A percentile compares a stretch with the other conserved stretches of the same genome.
These are phyloP conservation scores for Bhutanitis thaidina DNA, from an alignment of 2,888 invertebrate genomes.

Conservation along the genomic window DNA sequence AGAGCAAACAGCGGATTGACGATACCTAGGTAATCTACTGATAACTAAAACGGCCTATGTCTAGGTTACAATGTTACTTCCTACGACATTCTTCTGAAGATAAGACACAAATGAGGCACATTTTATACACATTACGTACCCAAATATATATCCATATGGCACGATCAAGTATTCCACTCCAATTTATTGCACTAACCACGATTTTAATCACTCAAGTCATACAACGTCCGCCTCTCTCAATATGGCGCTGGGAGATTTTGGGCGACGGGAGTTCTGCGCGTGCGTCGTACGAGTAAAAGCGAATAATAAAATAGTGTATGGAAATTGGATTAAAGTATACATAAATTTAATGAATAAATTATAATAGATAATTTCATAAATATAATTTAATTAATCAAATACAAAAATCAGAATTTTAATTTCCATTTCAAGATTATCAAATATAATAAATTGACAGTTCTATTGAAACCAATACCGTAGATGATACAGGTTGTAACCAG, in stretches of 20 bases:
- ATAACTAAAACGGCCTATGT: conserved; percentile 82
- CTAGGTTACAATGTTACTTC: conserved; percentile 79
- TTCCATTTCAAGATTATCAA: conserved; percentile 71
- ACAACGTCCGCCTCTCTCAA: conserved; percentile 87
- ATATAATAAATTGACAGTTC: conserved; percentile 23
- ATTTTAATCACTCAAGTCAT: conserved; percentile 78
- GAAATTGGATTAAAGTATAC: conserved; percentile 40
- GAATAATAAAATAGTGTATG: conserved; percentile 54
- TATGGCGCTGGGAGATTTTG: conserved; percentile 85
- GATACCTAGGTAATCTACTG: conserved; percentile 80
- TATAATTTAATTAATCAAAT: conserved; percentile 36
- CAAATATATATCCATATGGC: conserved; percentile 81
- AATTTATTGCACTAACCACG: conserved; percentile 79
- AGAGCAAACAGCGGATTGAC: conserved; percentile 81
- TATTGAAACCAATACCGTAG: too few species aligned
- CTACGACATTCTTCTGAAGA: conserved; percentile 32
- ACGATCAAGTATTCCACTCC: conserved; percentile 78
- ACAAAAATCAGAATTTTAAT: conserved; percentile 50
- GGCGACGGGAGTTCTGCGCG: conserved; percentile 78
- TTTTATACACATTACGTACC: conserved; percentile 73
- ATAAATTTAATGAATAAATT: conserved; percentile 38
- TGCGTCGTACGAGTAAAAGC: conserved; percentile 72
- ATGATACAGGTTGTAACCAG: too few species aligned
- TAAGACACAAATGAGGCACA: conserved; percentile 44
- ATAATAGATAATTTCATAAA: conserved; percentile 30